A percentile compares a stretch with the other conserved stretches of the same genome.
Evolutionary conservation across 2,113 vertebrate species (phyloP).

Genomic region (Syngnathoides biaculeatus): DNA sequence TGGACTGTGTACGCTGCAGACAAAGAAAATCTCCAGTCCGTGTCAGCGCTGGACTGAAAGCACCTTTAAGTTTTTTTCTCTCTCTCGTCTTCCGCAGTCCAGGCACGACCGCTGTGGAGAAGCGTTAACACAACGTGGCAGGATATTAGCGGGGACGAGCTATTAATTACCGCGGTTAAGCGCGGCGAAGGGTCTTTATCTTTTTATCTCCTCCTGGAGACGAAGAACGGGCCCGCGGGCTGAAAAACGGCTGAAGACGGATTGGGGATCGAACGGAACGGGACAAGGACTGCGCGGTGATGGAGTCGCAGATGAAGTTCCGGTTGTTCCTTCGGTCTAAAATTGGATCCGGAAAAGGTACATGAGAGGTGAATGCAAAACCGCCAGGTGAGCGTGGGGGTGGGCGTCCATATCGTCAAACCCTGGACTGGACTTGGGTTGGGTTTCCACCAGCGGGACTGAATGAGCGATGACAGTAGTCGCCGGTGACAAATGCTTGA

Average conservation of each 20-base stretch:
- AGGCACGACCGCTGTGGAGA: slow-evolving; percentile 24
- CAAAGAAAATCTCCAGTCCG: too few relatives aligned
- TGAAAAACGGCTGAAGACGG: slow-evolving; percentile 1
- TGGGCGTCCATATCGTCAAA: too few relatives aligned
- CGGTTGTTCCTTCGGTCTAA: neutral
- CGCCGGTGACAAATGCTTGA: too few relatives aligned
- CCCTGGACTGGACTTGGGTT: too few relatives aligned
- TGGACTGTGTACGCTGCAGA: too few relatives aligned
- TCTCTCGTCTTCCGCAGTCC: slow-evolving; percentile 52
- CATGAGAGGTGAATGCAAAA: neutral
- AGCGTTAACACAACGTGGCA: slow-evolving; percentile 31
- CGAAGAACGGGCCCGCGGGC: slow-evolving; percentile 26
- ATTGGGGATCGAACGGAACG: neutral
- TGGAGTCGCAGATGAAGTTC: neutral
- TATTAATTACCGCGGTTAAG: slow-evolving; percentile 42
- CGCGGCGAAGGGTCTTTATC: slow-evolving; percentile 20
- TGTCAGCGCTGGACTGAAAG: too few relatives aligned
- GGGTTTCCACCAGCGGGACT: too few relatives aligned
- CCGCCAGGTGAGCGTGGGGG: too few relatives aligned
- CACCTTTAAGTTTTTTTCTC: too few relatives aligned
- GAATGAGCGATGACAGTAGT: too few relatives aligned
- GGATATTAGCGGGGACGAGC: slow-evolving; percentile 58
- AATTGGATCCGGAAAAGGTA: neutral
- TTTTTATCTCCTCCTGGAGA: slow-evolving; percentile 29
- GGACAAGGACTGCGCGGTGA: neutral